Evolutionary conservation across 2,113 vertebrate genomes (phyloP).

Genomic region (Takifugu bimaculatus): DNA sequence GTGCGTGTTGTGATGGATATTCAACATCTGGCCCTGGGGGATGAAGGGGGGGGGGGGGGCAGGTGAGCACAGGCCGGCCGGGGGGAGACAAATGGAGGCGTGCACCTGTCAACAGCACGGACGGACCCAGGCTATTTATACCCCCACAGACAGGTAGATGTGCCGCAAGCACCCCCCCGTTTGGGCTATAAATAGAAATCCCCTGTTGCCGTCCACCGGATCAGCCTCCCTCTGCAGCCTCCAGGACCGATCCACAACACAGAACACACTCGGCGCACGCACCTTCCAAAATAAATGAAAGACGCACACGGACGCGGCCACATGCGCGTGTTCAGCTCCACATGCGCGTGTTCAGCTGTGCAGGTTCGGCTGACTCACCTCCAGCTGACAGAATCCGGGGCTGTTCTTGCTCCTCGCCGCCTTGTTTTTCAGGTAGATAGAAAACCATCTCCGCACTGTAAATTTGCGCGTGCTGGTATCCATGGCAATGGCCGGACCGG

Average conservation of each 20-base stretch:
- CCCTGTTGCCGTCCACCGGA: conserved; percentile 44
- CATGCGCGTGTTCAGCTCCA: conserved; percentile 2
- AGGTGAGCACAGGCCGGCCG: neutral
- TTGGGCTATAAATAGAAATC: conserved; percentile 63
- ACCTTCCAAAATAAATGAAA: neutral
- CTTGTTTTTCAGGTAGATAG: conserved; percentile 72
- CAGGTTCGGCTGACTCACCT: conserved; percentile 48
- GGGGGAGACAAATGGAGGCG: conserved; percentile 1
- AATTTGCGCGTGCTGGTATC: conserved; percentile 73
- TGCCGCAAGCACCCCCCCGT: conserved; percentile 38
- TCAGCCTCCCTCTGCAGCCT: conserved; percentile 30
- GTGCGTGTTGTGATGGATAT: too few species aligned
- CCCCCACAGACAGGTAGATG: conserved; percentile 42
- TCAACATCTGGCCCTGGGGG: too few species aligned
- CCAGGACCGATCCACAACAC: conserved; percentile 4
- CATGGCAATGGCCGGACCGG: conserved; percentile 55
- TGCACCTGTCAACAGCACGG: neutral
- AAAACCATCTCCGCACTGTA: conserved; percentile 71
- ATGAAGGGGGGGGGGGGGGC: too few species aligned
- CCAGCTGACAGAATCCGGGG: conserved; percentile 63
- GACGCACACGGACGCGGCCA: neutral
- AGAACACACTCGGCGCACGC: conserved; percentile 7
- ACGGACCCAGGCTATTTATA: conserved; percentile 44
- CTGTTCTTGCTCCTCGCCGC: conserved; percentile 68
- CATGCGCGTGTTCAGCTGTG: conserved; percentile 9